These are phyloP conservation scores for Ephestia elutella DNA, from an alignment of 1,140 invertebrate species.

Conservation along the genomic window DNA sequence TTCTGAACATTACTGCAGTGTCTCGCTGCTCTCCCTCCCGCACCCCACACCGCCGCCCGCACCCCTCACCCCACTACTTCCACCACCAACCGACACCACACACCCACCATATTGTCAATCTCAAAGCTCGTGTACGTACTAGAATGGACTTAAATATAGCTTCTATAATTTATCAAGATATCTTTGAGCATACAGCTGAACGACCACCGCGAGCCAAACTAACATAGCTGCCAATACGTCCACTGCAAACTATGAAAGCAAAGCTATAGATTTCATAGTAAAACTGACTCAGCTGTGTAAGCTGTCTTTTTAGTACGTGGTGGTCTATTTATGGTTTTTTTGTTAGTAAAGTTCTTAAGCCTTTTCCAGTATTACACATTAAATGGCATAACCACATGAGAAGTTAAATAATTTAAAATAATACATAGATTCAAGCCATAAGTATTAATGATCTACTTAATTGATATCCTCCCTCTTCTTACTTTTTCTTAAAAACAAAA, in stretches of 20 bases:
- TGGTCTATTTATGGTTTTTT: neutral
- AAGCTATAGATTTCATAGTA: too few relatives aligned
- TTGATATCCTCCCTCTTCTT: too few relatives aligned
- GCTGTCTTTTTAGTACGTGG: too few relatives aligned
- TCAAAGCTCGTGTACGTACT: constrained; percentile 25
- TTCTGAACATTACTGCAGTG: constrained; percentile 78
- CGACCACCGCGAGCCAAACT: too few relatives aligned
- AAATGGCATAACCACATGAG: neutral
- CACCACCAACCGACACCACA: constrained; percentile 23
- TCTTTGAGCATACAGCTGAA: too few relatives aligned
- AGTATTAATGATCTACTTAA: too few relatives aligned
- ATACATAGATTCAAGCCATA: neutral
- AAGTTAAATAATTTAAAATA: neutral
- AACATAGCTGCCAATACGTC: too few relatives aligned
- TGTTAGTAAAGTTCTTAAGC: neutral
- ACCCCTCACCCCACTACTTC: constrained; percentile 25
- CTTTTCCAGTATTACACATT: neutral
- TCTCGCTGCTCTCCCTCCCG: constrained; percentile 27
- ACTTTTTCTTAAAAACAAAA: too few relatives aligned
- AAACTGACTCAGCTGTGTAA: too few relatives aligned
- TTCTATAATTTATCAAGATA: too few relatives aligned
- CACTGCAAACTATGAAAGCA: too few relatives aligned
- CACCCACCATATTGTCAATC: constrained; percentile 68
- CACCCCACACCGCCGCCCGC: constrained; percentile 51
- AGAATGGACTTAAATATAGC: neutral